A percentile compares a stretch with the other conserved stretches of the same genome.
Conservation (phyloP, 2,113 vertebrate genomes). For the Solea senegalensis region DNA sequence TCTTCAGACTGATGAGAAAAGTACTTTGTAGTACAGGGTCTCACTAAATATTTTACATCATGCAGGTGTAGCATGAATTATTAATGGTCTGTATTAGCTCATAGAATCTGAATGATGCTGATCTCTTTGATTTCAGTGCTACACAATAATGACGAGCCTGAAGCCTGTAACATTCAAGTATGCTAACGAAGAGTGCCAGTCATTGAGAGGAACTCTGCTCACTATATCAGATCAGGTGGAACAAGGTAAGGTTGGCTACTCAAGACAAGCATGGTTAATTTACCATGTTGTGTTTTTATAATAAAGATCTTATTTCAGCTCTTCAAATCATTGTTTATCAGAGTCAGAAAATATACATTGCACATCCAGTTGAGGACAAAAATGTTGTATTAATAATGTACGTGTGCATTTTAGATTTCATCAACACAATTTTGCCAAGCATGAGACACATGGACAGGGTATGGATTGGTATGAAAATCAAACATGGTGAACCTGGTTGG, state of each 20-base stretch:
- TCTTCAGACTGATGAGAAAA: no score
- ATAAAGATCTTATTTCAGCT: not conserved
- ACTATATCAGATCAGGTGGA: conserved; percentile 88
- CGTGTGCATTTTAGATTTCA: conserved; percentile 86
- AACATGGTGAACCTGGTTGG: conserved; percentile 79
- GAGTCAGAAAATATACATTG: not conserved
- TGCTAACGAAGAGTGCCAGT: conserved; percentile 82
- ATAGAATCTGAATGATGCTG: not conserved
- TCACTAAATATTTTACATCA: no score
- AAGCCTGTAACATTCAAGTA: conserved; percentile 72
- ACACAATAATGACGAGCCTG: conserved; percentile 69
- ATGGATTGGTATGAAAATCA: conserved; percentile 91
- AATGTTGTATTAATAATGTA: not conserved
- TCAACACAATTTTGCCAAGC: conserved; percentile 85
- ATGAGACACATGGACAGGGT: conserved; percentile 65
- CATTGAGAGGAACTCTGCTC: conserved; percentile 85
- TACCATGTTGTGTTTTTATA: not conserved
- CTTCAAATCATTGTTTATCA: not conserved
- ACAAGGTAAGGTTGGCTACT: conserved; percentile 84
- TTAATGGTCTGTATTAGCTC: not conserved
- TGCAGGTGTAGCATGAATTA: no score
- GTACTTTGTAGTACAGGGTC: no score
- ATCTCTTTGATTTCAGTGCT: conserved; percentile 85
- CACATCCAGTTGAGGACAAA: no score
- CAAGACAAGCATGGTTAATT: not conserved